Evolutionary conservation across 2,113 vertebrate genomes (phyloP), one percentile per base, ranked within the genome.

Genomic region (Aleadryas rufinucha): DNA sequence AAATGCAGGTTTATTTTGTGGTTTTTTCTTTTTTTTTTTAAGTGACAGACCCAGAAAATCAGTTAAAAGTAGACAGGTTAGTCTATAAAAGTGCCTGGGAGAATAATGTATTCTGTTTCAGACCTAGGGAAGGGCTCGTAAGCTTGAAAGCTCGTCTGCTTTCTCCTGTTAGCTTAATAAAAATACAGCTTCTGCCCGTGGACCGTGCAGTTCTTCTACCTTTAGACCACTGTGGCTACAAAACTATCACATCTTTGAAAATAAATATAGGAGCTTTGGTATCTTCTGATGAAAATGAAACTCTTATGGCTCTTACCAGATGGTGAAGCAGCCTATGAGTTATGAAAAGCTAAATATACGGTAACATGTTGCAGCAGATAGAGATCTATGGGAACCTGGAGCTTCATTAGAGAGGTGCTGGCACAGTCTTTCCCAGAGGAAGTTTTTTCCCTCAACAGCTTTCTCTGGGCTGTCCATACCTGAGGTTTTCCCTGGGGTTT

Each of bases 71-170:
- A 83, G 94, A 61, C 87, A 91, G 35, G 54, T 52, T 71, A 75
- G 79, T 89, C 93, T 77, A 93, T 90, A 96, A 95, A 95, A 78
- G 64, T 92, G 90, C 69, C 80, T 68, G 22, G 16, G 76, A 93
- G 35, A 89, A 92, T 72, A 82, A 94, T 75, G 41, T 52, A 86
- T 95, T 94, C 59, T 35, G 61, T 44, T 91, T 84, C 76, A 95
- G 89, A 89, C 61, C 52, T 71, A 63, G 84, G 56, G 56, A 93
- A 87, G 56, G 79, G 39, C 39, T 89, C 61, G 64, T 54, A 83
- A 95, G 64, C 83, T 79, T 80, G 63, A 92, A 94, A 93, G 71
- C 64, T 89, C 5, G 0, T 84, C 71, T 93, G 66, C 79, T 89
- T 93, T 88, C 74, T 89, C 79, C 13, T 13, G 76, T 89, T 90